These are phyloP conservation scores for Emydoidea blandingii DNA, from an alignment of 2,797 vertebrate species.

Conservation along the genomic window DNA sequence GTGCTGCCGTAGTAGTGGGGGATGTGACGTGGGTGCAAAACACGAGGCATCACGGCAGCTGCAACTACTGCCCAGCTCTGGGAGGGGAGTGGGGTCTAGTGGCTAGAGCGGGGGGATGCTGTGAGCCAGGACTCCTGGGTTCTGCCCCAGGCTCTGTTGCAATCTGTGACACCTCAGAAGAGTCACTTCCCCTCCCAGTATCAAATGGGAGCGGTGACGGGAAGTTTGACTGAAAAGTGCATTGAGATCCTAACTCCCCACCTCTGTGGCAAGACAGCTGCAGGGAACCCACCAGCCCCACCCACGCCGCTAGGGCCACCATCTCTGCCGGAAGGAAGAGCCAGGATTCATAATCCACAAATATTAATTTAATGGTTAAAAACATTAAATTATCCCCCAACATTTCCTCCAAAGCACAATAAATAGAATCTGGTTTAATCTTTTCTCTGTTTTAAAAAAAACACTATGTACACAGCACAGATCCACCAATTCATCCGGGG, in stretches of 20 bases:
- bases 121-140: background rate
- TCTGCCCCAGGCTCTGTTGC: background rate
- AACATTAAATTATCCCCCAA: constrained; percentile 76
- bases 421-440: constrained; percentile 72
- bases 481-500: constrained; percentile 40
- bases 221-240: background rate
- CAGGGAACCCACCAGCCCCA: background rate
- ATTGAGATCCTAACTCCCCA: background rate
- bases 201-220: background rate
- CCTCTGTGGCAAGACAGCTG: background rate
- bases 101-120: background rate
- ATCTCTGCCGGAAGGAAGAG: background rate
- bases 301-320: background rate
- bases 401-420: constrained; percentile 75
- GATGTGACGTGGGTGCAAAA: background rate
- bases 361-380: constrained; percentile 78
- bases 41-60: background rate
- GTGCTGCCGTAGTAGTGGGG: background rate
- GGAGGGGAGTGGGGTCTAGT: background rate
- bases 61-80: background rate
- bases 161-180: constrained; percentile 6
- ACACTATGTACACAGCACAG: constrained; percentile 23
- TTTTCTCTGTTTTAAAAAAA: background rate
- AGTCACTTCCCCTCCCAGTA: background rate
- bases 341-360: constrained; percentile 34